Evolutionary conservation across 2,113 vertebrate species (phyloP).

Genomic region (Ctenodactylus gundi): DNA sequence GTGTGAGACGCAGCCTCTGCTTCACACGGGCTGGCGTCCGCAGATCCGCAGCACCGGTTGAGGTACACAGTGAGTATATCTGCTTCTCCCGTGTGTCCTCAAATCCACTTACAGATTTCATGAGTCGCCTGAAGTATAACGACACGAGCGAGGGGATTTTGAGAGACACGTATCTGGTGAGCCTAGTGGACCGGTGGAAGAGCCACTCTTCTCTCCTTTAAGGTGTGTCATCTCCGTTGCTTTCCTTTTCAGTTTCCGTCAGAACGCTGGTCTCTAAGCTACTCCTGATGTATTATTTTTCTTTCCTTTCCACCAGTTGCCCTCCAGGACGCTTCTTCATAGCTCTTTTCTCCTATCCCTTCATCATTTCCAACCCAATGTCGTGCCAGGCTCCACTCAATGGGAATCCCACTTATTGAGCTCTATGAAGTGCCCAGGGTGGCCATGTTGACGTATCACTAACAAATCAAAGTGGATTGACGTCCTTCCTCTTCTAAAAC

Average conservation of each 20-base stretch:
- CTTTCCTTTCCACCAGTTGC: not conserved
- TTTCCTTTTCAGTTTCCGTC: not conserved
- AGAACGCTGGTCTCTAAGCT: not conserved
- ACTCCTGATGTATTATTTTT: not conserved
- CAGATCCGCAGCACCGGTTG: not conserved
- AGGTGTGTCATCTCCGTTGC: not conserved
- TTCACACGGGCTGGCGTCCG: not conserved
- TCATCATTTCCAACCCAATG: not conserved
- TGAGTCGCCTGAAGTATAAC: not conserved
- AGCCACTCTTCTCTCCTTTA: not conserved
- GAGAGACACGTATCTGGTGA: not conserved
- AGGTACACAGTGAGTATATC: not conserved
- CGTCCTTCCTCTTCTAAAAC: not conserved
- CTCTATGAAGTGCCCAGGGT: rapidly evolving
- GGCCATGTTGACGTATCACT: no score
- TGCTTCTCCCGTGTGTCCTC: not conserved
- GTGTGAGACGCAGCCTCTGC: not conserved
- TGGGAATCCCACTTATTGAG: not conserved
- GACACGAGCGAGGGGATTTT: no score
- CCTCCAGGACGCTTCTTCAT: no score
- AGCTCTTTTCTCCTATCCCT: not conserved
- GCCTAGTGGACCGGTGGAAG: not conserved
- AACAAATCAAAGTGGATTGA: no score
- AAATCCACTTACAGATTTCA: not conserved
- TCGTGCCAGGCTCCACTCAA: not conserved